Evolutionary conservation across 2,797 vertebrate species (phyloP).

Genomic region (Paedocypris micromegethes): DNA sequence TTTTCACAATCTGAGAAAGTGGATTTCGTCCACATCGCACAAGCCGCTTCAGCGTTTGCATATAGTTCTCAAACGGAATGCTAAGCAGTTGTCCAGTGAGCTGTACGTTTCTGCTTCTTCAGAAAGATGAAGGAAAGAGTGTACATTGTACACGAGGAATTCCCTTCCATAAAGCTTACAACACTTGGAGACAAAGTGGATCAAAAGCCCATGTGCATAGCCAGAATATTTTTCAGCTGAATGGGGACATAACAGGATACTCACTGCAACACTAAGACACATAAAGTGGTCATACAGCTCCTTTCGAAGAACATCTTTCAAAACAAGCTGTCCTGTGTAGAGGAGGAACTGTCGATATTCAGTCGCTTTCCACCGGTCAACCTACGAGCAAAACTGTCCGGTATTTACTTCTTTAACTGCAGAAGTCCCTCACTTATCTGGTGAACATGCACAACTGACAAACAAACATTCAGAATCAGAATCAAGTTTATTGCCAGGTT

Average conservation of each 20-base stretch:
- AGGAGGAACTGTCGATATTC: neutral
- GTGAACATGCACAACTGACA: neutral
- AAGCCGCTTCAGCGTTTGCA: neutral
- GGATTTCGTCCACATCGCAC: neutral
- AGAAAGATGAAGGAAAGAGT: neutral
- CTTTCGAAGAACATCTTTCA: neutral
- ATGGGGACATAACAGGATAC: too few relatives aligned
- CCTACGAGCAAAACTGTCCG: too few relatives aligned
- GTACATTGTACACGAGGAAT: neutral
- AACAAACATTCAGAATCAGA: neutral
- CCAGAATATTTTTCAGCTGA: too few relatives aligned
- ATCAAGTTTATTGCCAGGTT: too few relatives aligned
- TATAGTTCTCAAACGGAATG: slow-evolving; percentile 5
- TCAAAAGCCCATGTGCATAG: too few relatives aligned
- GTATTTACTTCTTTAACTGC: too few relatives aligned
- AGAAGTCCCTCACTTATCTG: too few relatives aligned
- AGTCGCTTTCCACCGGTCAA: neutral
- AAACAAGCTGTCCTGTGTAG: neutral
- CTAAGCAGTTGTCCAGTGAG: neutral
- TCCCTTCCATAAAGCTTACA: neutral
- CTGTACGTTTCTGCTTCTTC: neutral
- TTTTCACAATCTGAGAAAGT: neutral
- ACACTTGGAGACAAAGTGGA: too few relatives aligned
- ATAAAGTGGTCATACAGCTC: slow-evolving; percentile 1
- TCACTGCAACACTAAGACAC: neutral